Base-by-base conservation (phyloP, 1,140 invertebrate species). In the Zelostemma sp. region DNA sequence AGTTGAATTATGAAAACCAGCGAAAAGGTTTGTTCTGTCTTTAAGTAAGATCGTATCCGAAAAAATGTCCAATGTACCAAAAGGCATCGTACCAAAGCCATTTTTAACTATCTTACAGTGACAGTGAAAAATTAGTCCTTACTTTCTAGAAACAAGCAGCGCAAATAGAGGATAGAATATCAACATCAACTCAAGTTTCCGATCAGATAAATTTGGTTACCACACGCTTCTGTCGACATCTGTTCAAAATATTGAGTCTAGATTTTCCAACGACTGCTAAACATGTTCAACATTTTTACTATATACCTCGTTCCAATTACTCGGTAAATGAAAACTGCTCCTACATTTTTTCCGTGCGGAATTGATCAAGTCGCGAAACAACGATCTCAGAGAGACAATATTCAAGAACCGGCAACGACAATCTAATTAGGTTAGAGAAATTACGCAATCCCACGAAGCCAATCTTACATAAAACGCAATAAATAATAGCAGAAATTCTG, bases 401-500 rank as follows among this genome's bases (percentile, higher is more conserved):
- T 49, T 49, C 11, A 49, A 16, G n/a, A n/a, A n/a, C n/a, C n/a
- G n/a, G 14, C 18, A 16, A 16, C 40, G 40, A 28, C 46, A 14
- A 49, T 1, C 46, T 49, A 21, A 31, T 49, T 49, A 31, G 1
- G 15, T n/a, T 31, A 1, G 12, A 1, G 8, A 19, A 46, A 46
- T 46, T 46, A 46, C 43, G 19, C 14, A 43, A 43, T 43, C 18
- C 14, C 45, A 19, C 18, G 45, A 19, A 18, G 12, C 46, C 2
- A 16, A 49, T 49, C 18, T 49, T 49, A 49, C 15, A 31, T 49
- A 49, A 49, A 49, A 18, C 6, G 16, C 25, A 12, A 49, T 31
- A 49, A 49, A 49, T 49, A 49, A 31, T 31, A 49, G 46, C 21
- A 49, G 4, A 31, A 14, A 49, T 49, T 21, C 6, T 15, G 41